phyloP scores from a whole-genome alignment of 2,113 vertebrate species.

The Scomber japonicus region DNA sequence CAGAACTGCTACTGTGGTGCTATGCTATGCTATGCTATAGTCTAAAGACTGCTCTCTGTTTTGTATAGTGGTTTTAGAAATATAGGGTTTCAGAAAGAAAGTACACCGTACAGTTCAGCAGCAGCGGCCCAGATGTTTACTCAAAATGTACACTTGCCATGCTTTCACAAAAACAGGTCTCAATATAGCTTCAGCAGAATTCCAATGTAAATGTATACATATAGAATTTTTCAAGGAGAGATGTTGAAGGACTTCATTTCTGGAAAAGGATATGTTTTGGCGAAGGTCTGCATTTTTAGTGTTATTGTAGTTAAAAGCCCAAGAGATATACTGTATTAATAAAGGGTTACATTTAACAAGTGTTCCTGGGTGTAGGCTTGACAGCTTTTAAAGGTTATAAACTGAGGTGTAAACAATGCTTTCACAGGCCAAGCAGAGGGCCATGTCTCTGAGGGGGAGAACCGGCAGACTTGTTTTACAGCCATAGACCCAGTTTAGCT shows the following conservation, averaged over 20 bases:
- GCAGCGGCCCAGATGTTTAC: slow-evolving; percentile 46
- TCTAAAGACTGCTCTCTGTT: slow-evolving; percentile 64
- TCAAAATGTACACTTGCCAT: slow-evolving; percentile 38
- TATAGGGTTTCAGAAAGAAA: slow-evolving; percentile 64
- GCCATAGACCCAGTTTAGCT: slow-evolving; percentile 51
- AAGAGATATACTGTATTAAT: slow-evolving; percentile 63
- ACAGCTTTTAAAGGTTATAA: slow-evolving; percentile 75
- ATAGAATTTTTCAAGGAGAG: not conserved
- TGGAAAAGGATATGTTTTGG: slow-evolving; percentile 1
- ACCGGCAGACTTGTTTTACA: slow-evolving; percentile 66
- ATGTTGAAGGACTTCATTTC: slow-evolving; percentile 2
- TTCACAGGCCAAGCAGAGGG: slow-evolving; percentile 60
- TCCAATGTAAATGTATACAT: slow-evolving; percentile 39
- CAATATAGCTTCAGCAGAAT: slow-evolving; percentile 47
- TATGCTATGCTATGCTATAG: slow-evolving; percentile 25
- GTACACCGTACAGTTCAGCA: slow-evolving; percentile 32
- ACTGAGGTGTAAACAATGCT: slow-evolving; percentile 72
- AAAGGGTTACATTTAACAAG: slow-evolving; percentile 70
- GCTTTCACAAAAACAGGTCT: slow-evolving; percentile 42
- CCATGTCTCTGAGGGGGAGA: slow-evolving; percentile 63
- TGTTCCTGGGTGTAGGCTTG: slow-evolving; percentile 61
- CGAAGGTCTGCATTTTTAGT: not conserved
- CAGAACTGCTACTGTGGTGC: slow-evolving; percentile 70
- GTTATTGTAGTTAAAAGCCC: slow-evolving; percentile 45
- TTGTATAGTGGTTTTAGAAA: slow-evolving; percentile 63